phyloP scores from a whole-genome alignment of 2,888 invertebrate genomes.

The Leucophenga montana region DNA sequence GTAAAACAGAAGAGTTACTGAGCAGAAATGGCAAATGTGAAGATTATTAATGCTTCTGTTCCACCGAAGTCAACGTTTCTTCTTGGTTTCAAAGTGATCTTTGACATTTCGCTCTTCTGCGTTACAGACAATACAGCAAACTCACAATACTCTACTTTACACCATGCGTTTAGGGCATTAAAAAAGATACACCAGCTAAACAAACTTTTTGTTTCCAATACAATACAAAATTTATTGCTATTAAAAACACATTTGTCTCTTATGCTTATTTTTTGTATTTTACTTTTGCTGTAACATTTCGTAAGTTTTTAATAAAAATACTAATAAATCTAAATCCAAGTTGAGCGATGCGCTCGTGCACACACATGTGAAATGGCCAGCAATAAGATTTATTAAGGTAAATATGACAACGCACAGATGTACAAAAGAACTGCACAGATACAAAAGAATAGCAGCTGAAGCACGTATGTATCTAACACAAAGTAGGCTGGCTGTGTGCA shows the following conservation, averaged over 20 bases:
- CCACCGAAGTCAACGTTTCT: no score
- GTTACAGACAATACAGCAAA: no score
- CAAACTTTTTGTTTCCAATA: not conserved
- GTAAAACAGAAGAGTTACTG: no score
- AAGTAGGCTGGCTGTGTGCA: no score
- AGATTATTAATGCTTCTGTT: no score
- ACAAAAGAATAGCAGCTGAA: not conserved
- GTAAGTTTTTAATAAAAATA: conserved; percentile 26
- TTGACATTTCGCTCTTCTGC: no score
- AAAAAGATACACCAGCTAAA: no score
- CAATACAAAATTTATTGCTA: conserved; percentile 23
- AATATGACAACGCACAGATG: conserved; percentile 15
- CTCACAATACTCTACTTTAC: no score
- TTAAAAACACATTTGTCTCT: conserved; percentile 24
- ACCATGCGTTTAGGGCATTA: no score
- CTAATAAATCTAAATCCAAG: conserved; percentile 18
- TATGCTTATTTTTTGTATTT: not conserved
- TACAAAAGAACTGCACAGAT: not conserved
- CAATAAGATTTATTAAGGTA: conserved; percentile 22
- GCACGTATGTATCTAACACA: not conserved
- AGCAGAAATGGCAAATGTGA: no score
- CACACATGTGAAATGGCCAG: not conserved
- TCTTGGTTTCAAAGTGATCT: no score
- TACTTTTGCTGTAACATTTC: conserved; percentile 12
- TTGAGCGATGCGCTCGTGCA: not conserved